Base-by-base conservation (phyloP, 2,113 vertebrate species). In the Syngnathus scovelli region DNA sequence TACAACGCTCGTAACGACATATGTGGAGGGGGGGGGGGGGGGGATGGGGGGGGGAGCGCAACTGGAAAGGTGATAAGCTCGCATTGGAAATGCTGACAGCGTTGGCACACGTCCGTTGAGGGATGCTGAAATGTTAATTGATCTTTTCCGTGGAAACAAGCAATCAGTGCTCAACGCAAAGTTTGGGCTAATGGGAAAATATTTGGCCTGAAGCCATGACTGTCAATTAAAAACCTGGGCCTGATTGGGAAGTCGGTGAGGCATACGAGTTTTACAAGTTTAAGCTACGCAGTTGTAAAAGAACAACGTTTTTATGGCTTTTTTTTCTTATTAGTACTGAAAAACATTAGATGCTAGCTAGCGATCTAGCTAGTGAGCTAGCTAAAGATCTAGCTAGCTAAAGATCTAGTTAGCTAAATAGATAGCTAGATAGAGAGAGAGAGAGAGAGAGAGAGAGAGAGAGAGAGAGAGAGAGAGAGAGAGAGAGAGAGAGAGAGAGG, bases 141-240 rank as follows among this genome's bases (percentile, higher is more conserved):
- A 62, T 62, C 39, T 62, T 62, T 62, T 61, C 37, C 13, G 38
- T 61, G 39, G 61, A 62, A 62, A 44, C 41, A 43, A 62, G 61
- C 21, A 62, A 61, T 61, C 60, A 61, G 39, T 21, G 60, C 9
- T 43, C 38, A 61, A 61, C 60, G 43, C 38, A 61, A 43, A 43
- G n/a, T 44, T 43, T 62, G 39, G 60, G 39, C 61, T 62, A 43
- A 15, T 12, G n/a, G 60, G 39, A 23, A 43, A 43, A 62, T 62
- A 44, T 62, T 8, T 62, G n/a, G 61, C 61, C 61, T 44, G 10
- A 62, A 62, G 61, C 39, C 39, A 43, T 43, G 21, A 43, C n/a
- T 61, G 60, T 23, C 60, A 61, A 61, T 61, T 61, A 43, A 61
- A 61, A 61, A 15, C 4, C 1, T 37, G n/a, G 38, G 60, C n/a